Evolutionary conservation across 2,797 vertebrate genomes (phyloP), one percentile per base, ranked within the genome.

Genomic region (Trachurus trachurus): DNA sequence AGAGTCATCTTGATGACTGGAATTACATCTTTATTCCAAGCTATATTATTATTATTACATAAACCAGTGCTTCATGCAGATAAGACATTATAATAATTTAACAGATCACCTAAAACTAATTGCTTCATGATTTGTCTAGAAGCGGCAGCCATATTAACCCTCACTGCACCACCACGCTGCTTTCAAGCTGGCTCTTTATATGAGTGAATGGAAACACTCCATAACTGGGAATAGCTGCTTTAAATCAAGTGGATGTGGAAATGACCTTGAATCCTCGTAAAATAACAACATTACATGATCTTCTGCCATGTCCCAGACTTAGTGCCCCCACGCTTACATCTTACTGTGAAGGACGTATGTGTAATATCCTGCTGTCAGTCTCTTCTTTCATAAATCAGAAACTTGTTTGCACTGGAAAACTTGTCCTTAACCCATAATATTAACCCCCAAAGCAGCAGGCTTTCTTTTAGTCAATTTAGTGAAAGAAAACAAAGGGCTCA

Each of bases 301-400:
- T 78, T 61, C 65, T 39, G 72, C 71, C 45, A 13, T 42, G 47
- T 78, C 62, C 57, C 4, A 0, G 19, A 47, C 50, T 52, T 66
- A 75, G 80, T 50, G 52, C 74, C 73, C 39, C 45, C 26, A 60
- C 50, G 15, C n/a, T 64, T 37, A 34, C 37, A 45, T 68, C 60
- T 75, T 12, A 70, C 65, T 40, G 44, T 76, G 21, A 76, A 69
- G 78, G 83, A 72, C 76, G 67, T 74, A 52, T 82, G 52, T 49
- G 56, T 77, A 60, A 76, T 71, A 76, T 58, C 62, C 62, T 53
- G 29, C 61, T 60, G 53, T 34, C 15, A 6, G 10, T 53, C 29
- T 64, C 34, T 17, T 72, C 34, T 65, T 71, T 61, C 53, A 37
- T 15, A 40, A 45, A 22, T 44, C n/a, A 61, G n/a, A 54, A 29